A percentile compares a stretch with the other conserved stretches of the same genome.
These are phyloP conservation scores for Euura lappo DNA, from an alignment of 1,140 invertebrate species.

Conservation along the genomic window DNA sequence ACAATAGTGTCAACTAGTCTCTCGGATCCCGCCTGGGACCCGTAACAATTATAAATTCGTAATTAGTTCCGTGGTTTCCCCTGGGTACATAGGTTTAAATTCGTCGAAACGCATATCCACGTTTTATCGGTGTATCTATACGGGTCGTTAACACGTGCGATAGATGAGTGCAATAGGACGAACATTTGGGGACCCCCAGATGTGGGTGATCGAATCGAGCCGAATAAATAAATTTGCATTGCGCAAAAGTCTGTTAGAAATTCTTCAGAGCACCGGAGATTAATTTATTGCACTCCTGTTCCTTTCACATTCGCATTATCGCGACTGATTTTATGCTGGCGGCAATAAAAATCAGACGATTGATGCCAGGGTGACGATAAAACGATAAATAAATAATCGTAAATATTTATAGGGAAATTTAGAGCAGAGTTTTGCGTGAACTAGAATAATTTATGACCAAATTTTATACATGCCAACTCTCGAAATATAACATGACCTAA, in stretches of 20 bases:
- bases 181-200: not conserved
- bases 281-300: not conserved
- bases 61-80: not conserved
- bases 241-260: not conserved
- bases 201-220: not conserved
- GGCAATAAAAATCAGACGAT: slow-evolving; percentile 1
- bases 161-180: not conserved
- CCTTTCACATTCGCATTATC: not conserved
- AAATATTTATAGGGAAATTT: not conserved
- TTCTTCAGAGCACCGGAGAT: not conserved
- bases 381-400: not conserved
- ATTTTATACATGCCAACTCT: no score
- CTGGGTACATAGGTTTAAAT: not conserved
- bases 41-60: not conserved
- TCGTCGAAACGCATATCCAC: not conserved
- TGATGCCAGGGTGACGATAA: not conserved
- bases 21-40: not conserved
- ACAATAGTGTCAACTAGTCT: not conserved
- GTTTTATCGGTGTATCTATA: not conserved
- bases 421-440: not conserved
- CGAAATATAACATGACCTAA: no score
- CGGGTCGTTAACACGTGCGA: no score
- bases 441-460: not conserved
- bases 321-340: slow-evolving; percentile 4
- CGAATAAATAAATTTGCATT: not conserved